Conservation (phyloP, 2,113 vertebrate species). For the Syngnathus floridae region DNA sequence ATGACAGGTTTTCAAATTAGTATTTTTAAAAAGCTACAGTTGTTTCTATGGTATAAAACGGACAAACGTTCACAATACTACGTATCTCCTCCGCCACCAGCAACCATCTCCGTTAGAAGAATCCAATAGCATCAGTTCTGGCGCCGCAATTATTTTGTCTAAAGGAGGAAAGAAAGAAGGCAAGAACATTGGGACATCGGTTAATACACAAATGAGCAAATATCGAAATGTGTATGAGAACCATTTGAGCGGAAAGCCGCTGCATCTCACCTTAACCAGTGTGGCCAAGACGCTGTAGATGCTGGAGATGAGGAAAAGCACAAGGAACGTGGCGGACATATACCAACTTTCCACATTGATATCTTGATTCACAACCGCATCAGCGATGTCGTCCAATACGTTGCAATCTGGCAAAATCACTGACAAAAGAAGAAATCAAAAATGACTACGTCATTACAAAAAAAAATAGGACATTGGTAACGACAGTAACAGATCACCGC, state of each 20-base stretch:
- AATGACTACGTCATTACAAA: not conserved
- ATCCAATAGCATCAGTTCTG: not conserved
- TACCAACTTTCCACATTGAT: constrained; percentile 48
- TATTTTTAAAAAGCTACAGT: too few relatives aligned
- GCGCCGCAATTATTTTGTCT: constrained; percentile 37
- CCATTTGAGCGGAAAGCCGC: not conserved
- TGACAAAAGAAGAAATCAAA: constrained; percentile 11
- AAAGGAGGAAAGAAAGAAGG: constrained; percentile 1
- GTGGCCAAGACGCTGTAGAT: constrained; percentile 51
- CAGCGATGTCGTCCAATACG: constrained; percentile 34
- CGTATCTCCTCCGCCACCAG: too few relatives aligned
- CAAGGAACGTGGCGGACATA: constrained; percentile 51
- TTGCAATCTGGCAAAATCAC: constrained; percentile 26
- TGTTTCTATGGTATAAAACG: too few relatives aligned
- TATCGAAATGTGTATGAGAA: not conserved
- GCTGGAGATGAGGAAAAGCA: constrained; percentile 53
- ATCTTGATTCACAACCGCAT: constrained; percentile 32
- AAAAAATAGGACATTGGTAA: not conserved
- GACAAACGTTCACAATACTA: too few relatives aligned
- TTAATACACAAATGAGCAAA: not conserved
- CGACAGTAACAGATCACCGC: not conserved
- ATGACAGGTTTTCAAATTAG: too few relatives aligned
- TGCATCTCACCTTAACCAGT: constrained; percentile 58
- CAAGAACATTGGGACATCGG: not conserved
- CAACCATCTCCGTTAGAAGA: not conserved